Conservation (phyloP, 2,797 vertebrate genomes). For the Malacoctenus gilli region DNA sequence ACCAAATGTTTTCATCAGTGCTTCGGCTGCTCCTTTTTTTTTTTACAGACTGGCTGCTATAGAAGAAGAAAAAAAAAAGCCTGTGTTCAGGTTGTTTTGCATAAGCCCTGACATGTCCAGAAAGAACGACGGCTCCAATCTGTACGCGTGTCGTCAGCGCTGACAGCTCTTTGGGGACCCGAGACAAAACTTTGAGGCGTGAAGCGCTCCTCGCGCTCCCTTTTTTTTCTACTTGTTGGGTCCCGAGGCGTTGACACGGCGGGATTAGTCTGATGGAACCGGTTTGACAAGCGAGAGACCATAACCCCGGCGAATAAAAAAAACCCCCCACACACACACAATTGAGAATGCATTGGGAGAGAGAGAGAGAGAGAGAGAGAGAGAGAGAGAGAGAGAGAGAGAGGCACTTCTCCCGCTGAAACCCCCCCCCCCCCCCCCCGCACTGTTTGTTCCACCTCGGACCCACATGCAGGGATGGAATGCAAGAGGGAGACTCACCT, state of each 20-base stretch:
- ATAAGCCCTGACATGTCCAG: conserved; percentile 52
- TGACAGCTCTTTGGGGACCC: conserved; percentile 60
- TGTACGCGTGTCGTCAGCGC: conserved; percentile 23
- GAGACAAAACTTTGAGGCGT: conserved; percentile 52
- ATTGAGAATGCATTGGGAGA: conserved; percentile 33
- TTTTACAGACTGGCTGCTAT: conserved; percentile 6
- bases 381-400: conserved; percentile 40
- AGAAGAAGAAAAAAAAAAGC: conserved; percentile 23
- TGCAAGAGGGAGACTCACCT: conserved; percentile 11
- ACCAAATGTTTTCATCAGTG: neutral
- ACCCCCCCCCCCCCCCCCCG: conserved; percentile 6
- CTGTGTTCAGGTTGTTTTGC: conserved; percentile 46
- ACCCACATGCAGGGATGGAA: conserved; percentile 10
- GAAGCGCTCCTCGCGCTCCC: conserved; percentile 36
- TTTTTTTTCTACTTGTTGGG: conserved; percentile 43
- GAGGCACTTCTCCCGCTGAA: conserved; percentile 31
- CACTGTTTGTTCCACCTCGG: conserved; percentile 17
- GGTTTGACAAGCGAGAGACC: conserved; percentile 69
- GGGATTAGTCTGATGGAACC: conserved; percentile 70
- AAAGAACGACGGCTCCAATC: conserved; percentile 35
- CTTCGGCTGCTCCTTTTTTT: neutral
- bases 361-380: conserved; percentile 46
- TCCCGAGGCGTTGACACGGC: conserved; percentile 56
- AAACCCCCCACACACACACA: no score
- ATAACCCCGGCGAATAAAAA: conserved; percentile 62